phyloP scores from a whole-genome alignment of 1,140 invertebrate genomes.

The Druon quercuslanigerum region DNA sequence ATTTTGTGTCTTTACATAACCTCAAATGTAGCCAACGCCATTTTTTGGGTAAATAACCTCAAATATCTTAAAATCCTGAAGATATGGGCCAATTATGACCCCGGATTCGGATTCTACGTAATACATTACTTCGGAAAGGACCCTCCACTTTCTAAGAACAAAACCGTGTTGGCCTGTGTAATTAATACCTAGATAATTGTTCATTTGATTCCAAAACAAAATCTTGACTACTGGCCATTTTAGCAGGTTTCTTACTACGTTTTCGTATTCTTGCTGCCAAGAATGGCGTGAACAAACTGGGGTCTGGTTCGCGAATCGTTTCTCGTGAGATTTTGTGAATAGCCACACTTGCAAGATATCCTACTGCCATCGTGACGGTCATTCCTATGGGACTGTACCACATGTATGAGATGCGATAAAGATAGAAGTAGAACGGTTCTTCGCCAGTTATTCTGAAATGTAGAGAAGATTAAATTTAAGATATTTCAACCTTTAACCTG shows the following conservation, averaged over 20 bases:
- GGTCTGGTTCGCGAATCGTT: conserved; percentile 70
- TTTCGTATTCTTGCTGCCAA: conserved; percentile 75
- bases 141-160: no score
- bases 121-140: no score
- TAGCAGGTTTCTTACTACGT: conserved; percentile 44
- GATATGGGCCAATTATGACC: no score
- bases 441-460: conserved; percentile 24
- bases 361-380: conserved; percentile 79
- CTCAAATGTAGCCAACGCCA: no score
- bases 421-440: conserved; percentile 55
- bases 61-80: no score
- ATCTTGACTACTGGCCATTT: conserved; percentile 57
- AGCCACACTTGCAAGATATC: conserved; percentile 77
- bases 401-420: conserved; percentile 81
- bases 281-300: conserved; percentile 81
- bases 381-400: conserved; percentile 84
- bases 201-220: conserved; percentile 57
- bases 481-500: no score
- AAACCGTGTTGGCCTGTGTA: no score
- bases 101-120: no score
- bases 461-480: background rate
- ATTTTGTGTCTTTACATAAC: no score
- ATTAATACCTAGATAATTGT: conserved; percentile 40
- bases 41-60: no score
- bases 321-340: conserved; percentile 56